Evolutionary conservation across 2,797 vertebrate genomes (phyloP), one percentile per base, ranked within the genome.

Genomic region (Micrastur ruficollis): DNA sequence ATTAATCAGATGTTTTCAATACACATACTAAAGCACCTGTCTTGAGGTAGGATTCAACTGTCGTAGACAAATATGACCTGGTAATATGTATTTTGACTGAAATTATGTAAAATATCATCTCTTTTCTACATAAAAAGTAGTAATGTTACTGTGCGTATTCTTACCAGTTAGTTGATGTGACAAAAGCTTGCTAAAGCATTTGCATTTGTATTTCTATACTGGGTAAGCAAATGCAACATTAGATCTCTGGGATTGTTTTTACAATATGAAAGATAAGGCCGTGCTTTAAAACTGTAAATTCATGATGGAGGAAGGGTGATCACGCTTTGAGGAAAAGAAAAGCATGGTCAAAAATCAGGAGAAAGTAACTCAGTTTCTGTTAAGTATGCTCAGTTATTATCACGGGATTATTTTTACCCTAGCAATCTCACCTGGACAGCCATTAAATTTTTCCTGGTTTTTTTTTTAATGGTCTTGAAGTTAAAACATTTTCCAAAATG

Each of bases 401-500:
- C 15, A 19, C 7, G 56, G 56, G 14, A 20, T 70, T 85, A 27
- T 59, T 81, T 95, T 52, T 46, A 82, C 31, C 53, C 58, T 40
- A 29, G 32, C 18, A 83, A 13, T 75, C 46, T 95, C 79, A 95
- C 95, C 95, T 97, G 91, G 78, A 74, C 31, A 47, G 53, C 32
- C 27, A 34, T 42, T 81, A 55, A 32, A 53, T 46, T 81, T 66
- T 90, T 66, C 46, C n/a, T 58, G 2, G 5, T 49, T 86, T 87
- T 91, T 25, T 59, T 47, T 36, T 36, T 36, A 36, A 7, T 56
- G 76, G 80, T 46, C 63, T 56, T 71, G 87, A 86, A 89, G 75
- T 92, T 82, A 84, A 95, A 82, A 56, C 38, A 29, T 90, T 91
- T 94, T 75, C 65, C 52, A 74, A 88, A 96, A 96, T 96, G 95